Evolutionary conservation across 2,113 vertebrate genomes (phyloP).

Genomic region (Mandrillus leucophaeus): DNA sequence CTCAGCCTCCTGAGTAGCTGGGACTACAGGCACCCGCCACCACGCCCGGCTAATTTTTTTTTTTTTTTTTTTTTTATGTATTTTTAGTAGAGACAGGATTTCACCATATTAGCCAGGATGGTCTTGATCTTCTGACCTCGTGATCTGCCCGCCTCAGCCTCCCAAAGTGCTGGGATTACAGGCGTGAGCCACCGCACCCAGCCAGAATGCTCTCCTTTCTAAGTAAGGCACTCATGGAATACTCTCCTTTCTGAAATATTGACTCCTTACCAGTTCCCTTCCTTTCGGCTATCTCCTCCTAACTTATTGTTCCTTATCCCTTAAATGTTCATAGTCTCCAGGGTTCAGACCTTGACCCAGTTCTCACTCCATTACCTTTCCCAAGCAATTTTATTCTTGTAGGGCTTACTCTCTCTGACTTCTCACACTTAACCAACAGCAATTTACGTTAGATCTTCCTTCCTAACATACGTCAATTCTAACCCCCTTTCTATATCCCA

Average conservation of each 20-base stretch:
- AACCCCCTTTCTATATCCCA: neutral
- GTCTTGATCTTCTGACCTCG: too few species aligned
- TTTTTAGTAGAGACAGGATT: too few species aligned
- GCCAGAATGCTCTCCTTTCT: neutral
- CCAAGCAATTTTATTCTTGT: neutral
- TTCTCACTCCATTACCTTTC: neutral
- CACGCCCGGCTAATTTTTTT: too few species aligned
- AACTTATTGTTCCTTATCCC: neutral
- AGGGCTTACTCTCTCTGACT: neutral
- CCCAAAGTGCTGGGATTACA: too few species aligned
- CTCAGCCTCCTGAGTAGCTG: too few species aligned
- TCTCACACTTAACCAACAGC: neutral
- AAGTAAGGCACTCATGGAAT: neutral
- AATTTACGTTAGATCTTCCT: neutral
- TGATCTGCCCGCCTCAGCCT: too few species aligned
- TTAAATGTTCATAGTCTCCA: neutral
- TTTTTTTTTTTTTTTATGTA: too few species aligned
- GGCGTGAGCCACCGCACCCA: neutral
- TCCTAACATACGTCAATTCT: neutral
- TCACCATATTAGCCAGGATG: too few species aligned
- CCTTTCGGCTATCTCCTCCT: neutral
- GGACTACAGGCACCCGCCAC: too few species aligned
- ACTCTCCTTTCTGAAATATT: neutral
- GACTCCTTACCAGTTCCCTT: neutral
- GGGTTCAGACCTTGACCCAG: neutral